Conservation (phyloP, 1,140 invertebrate genomes). For the Drosophila melanica region DNA sequence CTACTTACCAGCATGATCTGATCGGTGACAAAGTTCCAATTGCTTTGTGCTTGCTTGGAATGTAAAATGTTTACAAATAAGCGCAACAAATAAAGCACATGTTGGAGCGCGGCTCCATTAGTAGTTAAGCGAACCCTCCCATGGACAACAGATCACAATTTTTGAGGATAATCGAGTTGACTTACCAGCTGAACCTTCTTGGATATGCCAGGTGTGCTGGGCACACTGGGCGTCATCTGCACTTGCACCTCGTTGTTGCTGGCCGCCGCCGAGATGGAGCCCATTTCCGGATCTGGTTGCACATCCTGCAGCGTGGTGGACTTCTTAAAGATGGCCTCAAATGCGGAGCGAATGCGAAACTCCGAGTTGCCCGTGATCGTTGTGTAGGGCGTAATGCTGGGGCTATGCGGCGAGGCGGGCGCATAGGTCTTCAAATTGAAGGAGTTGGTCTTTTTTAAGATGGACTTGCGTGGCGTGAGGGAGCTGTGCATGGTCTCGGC, state of each 20-base stretch:
- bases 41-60: conserved; percentile 76
- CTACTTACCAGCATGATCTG: conserved; percentile 74
- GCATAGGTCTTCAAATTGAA: conserved; percentile 91
- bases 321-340: conserved; percentile 95
- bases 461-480: conserved; percentile 92
- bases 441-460: conserved; percentile 96
- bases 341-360: conserved; percentile 91
- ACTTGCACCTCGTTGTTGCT: conserved; percentile 74
- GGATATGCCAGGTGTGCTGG: conserved; percentile 89
- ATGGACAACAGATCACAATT: neutral
- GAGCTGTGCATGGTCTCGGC: conserved; percentile 84
- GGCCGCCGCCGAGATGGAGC: conserved; percentile 66
- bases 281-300: conserved; percentile 87
- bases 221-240: conserved; percentile 86
- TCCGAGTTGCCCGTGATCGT: conserved; percentile 94
- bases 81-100: conserved; percentile 18
- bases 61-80: conserved; percentile 29
- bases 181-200: conserved; percentile 96
- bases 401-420: conserved; percentile 87
- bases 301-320: conserved; percentile 93
- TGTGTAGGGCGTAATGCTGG: conserved; percentile 90
- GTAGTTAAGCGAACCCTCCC: conserved; percentile 10
- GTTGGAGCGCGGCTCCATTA: conserved; percentile 3
- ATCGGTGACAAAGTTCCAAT: conserved; percentile 75
- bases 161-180: conserved; percentile 2